Evolutionary conservation across 2,888 invertebrate genomes (phyloP), one percentile per base, ranked within the genome.

Genomic region (Podotricha telesiphe): DNA sequence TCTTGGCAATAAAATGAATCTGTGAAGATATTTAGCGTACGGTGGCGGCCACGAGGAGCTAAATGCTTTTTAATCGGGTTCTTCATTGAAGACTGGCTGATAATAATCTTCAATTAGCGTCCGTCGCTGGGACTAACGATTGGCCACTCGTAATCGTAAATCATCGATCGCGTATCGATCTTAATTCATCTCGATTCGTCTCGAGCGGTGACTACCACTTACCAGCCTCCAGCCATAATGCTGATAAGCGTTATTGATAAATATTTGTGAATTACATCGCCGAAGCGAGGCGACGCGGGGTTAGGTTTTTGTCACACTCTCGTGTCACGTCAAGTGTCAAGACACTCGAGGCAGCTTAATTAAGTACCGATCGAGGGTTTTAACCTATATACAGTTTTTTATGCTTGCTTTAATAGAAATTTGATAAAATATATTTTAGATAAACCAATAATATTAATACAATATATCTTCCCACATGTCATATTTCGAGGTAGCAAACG

Each of bases 81-180:
- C 83, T 82, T 86, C 88, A 90, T 91, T 87, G 87, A 88, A 87
- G 86, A 84, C 80, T 77, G 70, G 77, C 77, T 71, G 89, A 88
- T 89, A 87, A 86, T 86, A 82, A 90, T 89, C 86, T 86, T 87
- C 87, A 87, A 86, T 89, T 86, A 86, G 86, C 82, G 83, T 74
- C 67, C 75, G 74, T 73, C 69, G 51, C 45, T n/a, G 15, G 22
- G n/a, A 59, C 59, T 28, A 45, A 45, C 45, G 48, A 62, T 48
- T 62, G 62, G 28, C 47, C 62, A 47, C 48, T 48, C 45, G 62
- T 62, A 48, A 62, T 37, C 48, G 62, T 62, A 59, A 59, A 59
- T 59, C 28, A 45, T 59, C 59, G 62, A 48, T 62, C 62, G 47
- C 34, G 62, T 34, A 62, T 48, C 62, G 34, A 62, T 62, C 47